These are phyloP conservation scores for Amblyraja radiata DNA, from an alignment of 2,797 vertebrate species.

Conservation along the genomic window DNA sequence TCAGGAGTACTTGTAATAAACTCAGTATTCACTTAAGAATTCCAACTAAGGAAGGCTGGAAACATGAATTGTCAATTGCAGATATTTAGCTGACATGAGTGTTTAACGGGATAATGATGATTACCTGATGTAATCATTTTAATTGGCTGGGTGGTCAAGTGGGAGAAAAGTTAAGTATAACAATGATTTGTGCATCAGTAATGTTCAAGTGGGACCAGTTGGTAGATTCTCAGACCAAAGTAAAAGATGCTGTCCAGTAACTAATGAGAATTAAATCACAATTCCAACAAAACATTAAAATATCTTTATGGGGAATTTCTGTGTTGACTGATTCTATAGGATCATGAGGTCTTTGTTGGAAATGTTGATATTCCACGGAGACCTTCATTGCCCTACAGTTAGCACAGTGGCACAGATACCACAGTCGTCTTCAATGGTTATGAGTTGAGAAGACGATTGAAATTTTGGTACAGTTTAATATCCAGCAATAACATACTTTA, in stretches of 20 bases:
- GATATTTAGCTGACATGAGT: background rate
- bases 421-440: background rate
- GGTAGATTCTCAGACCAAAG: background rate
- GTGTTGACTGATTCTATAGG: background rate
- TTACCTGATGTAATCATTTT: background rate
- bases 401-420: background rate
- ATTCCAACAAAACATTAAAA: background rate
- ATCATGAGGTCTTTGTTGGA: no score
- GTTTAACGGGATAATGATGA: background rate
- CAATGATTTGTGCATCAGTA: background rate
- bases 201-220: background rate
- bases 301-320: background rate
- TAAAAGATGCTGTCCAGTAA: background rate
- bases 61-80: background rate
- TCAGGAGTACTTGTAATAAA: background rate
- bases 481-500: background rate
- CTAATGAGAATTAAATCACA: background rate
- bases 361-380: no score
- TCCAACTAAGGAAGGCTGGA: background rate
- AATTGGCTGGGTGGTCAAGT: background rate
- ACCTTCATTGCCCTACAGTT: no score
- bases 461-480: background rate
- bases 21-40: background rate
- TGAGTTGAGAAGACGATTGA: background rate
- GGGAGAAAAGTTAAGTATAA: background rate